Evolutionary conservation across 2,113 vertebrate genomes (phyloP).

Genomic region (Apteryx owenii): DNA sequence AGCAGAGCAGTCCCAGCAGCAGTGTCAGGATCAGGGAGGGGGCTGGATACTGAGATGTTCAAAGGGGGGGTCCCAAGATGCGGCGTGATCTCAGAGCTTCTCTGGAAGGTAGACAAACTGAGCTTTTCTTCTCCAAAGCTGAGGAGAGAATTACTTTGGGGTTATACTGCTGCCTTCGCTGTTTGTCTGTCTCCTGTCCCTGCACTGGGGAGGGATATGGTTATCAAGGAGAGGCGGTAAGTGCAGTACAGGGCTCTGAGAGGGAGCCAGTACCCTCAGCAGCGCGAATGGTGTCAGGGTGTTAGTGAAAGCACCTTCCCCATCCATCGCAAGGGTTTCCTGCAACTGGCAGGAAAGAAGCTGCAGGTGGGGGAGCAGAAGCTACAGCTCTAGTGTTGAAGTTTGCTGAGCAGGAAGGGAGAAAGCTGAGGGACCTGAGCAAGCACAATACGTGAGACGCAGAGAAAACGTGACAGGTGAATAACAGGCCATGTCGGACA

Average conservation of each 20-base stretch:
- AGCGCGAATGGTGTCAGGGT: fast-evolving
- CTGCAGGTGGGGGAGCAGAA: background rate
- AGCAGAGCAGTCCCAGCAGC: background rate
- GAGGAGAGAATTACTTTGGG: background rate
- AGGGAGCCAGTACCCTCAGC: background rate
- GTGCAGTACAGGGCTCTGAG: background rate
- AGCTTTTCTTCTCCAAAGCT: background rate
- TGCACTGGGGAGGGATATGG: background rate
- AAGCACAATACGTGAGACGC: background rate
- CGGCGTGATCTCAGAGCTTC: background rate
- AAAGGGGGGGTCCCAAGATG: background rate
- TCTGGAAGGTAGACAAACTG: background rate
- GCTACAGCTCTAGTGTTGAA: background rate
- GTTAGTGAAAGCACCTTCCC: background rate
- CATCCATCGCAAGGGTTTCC: background rate
- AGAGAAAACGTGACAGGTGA: background rate
- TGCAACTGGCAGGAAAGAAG: background rate
- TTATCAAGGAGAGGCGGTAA: background rate
- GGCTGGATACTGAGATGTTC: background rate
- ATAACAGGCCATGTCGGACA: background rate
- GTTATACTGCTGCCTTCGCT: background rate
- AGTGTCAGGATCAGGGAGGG: background rate
- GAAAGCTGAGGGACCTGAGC: background rate
- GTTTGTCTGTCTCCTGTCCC: background rate
- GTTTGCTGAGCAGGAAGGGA: background rate